Conservation (phyloP, 2,797 vertebrate genomes). For the Cygnus olor region DNA sequence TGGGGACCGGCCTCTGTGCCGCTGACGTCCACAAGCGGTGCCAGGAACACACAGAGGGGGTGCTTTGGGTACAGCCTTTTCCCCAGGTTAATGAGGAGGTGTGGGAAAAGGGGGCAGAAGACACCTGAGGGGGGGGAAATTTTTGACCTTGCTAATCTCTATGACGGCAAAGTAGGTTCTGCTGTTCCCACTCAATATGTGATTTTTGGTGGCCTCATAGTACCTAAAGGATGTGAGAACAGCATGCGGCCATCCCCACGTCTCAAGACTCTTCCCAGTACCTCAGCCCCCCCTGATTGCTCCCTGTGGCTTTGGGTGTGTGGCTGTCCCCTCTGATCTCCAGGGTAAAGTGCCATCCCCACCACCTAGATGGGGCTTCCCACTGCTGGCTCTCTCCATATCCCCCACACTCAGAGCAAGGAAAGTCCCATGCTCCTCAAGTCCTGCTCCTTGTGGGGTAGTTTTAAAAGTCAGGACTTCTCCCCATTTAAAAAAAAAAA, state of each 20-base stretch:
- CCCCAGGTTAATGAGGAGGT: background rate
- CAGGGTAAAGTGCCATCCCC: background rate
- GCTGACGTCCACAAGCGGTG: fast-evolving
- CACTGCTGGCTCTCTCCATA: background rate
- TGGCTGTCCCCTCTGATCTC: background rate
- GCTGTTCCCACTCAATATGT: too few relatives aligned
- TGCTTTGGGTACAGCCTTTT: background rate
- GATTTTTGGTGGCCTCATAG: background rate
- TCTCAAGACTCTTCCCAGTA: background rate
- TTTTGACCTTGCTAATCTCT: background rate
- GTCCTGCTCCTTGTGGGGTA: background rate
- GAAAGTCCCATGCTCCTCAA: fast-evolving
- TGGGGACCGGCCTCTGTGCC: background rate
- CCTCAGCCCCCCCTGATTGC: background rate
- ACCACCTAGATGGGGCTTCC: background rate
- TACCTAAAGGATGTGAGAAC: background rate
- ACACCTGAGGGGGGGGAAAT: background rate
- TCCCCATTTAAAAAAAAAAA: background rate
- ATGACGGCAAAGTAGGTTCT: background rate
- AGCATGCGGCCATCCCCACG: background rate
- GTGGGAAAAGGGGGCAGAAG: background rate
- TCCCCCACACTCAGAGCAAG: background rate
- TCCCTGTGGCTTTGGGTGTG: background rate
- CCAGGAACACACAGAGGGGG: background rate
- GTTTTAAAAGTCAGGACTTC: background rate